A percentile compares a stretch with the other conserved stretches of the same genome.
Evolutionary conservation across 2,797 vertebrate species (phyloP).

Genomic region (Chloroceryle inda): DNA sequence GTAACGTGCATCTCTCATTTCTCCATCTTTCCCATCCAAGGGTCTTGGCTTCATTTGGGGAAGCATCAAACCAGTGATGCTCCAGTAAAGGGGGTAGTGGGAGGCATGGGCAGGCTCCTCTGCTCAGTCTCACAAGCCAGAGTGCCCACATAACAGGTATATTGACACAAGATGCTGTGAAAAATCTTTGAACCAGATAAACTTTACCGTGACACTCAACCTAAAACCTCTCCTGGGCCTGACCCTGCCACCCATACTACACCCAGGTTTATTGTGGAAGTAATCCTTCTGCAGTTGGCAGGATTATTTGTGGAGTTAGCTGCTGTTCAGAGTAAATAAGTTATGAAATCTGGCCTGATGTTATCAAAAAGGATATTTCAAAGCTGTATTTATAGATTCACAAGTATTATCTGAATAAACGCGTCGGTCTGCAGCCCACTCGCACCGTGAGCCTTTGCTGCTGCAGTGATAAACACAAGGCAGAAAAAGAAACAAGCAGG

Average conservation of each 20-base stretch:
- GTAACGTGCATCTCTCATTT: accelerated
- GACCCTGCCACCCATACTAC: accelerated
- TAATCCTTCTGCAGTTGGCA: neutral
- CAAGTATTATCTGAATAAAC: neutral
- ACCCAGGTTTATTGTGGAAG: accelerated
- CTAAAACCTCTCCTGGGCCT: neutral
- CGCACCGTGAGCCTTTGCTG: accelerated
- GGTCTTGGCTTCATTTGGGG: neutral
- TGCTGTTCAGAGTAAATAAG: conserved; percentile 35
- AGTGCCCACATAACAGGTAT: accelerated
- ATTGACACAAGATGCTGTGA: neutral
- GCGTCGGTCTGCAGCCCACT: neutral
- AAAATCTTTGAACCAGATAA: accelerated
- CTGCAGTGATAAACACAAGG: neutral
- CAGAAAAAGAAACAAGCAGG: neutral
- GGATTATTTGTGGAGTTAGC: conserved; percentile 22
- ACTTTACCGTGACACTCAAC: accelerated
- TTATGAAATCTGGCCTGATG: conserved; percentile 29
- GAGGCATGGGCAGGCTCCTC: accelerated
- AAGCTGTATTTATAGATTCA: neutral
- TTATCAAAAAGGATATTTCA: conserved; percentile 25
- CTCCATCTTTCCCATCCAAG: accelerated
- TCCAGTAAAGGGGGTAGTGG: neutral
- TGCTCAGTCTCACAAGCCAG: accelerated
- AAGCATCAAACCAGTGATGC: neutral